phyloP scores from a whole-genome alignment of 2,888 invertebrate genomes.

The Trisateles emortualis region DNA sequence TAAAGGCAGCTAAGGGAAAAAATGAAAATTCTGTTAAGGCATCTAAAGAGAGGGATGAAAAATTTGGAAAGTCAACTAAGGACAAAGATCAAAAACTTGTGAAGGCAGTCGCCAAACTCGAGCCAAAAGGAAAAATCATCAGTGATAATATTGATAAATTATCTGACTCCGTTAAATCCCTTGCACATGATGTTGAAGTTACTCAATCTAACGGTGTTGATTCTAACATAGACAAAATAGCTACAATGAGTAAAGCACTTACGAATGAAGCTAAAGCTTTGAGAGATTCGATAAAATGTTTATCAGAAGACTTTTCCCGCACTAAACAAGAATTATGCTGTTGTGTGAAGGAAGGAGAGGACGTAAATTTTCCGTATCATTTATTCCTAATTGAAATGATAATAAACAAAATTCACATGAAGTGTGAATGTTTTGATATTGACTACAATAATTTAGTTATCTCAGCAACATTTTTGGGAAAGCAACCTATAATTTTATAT shows the following conservation, averaged over 20 bases:
- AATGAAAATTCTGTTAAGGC: constrained; percentile 13
- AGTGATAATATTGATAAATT: constrained; percentile 63
- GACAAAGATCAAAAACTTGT: constrained; percentile 33
- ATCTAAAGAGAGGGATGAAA: constrained; percentile 14
- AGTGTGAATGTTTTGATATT: constrained; percentile 81
- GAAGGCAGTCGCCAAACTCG: constrained; percentile 51
- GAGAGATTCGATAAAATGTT: constrained; percentile 70
- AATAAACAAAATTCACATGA: constrained; percentile 82
- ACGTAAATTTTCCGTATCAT: constrained; percentile 77
- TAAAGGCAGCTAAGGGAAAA: constrained; percentile 32
- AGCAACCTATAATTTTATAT: constrained; percentile 73
- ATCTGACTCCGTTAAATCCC: constrained; percentile 56
- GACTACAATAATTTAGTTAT: constrained; percentile 78
- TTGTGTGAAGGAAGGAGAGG: constrained; percentile 49
- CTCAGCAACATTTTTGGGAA: constrained; percentile 74
- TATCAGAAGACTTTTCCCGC: constrained; percentile 68
- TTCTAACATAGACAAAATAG: constrained; percentile 74
- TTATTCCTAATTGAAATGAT: constrained; percentile 79
- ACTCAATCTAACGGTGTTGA: constrained; percentile 53
- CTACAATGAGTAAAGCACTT: constrained; percentile 73
- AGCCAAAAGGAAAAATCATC: constrained; percentile 58
- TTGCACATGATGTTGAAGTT: constrained; percentile 51
- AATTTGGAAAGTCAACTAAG: constrained; percentile 21
- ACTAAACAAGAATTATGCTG: constrained; percentile 65
- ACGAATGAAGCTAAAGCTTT: constrained; percentile 78